These are phyloP conservation scores for Pangasius larnaudii DNA, from an alignment of 2,797 vertebrate genomes.

Conservation along the genomic window DNA sequence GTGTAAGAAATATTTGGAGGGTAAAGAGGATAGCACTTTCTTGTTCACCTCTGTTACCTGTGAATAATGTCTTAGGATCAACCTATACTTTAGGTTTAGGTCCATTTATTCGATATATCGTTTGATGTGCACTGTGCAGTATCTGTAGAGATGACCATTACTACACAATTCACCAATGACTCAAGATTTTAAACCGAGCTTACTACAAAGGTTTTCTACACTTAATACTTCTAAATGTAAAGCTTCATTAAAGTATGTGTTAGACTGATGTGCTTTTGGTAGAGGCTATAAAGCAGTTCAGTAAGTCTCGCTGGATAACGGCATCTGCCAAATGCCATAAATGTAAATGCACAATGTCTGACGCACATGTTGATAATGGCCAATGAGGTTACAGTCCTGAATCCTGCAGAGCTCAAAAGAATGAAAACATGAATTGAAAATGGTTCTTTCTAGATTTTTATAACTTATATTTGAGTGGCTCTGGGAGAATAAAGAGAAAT, in stretches of 20 bases:
- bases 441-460: neutral
- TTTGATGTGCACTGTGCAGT: neutral
- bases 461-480: neutral
- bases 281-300: neutral
- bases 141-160: neutral
- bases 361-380: neutral
- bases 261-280: neutral
- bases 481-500: neutral
- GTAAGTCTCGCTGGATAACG: neutral
- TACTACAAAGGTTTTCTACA: neutral
- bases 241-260: neutral
- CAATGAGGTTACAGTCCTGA: neutral
- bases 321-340: neutral
- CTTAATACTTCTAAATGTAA: neutral
- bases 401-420: neutral
- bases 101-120: neutral
- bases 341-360: neutral
- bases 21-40: neutral
- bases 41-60: neutral
- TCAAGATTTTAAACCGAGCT: neutral
- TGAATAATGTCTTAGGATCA: neutral
- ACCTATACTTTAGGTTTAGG: neutral
- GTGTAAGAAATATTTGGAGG: neutral
- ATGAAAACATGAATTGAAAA: neutral
- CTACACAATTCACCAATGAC: neutral